Evolutionary conservation across 2,113 vertebrate genomes (phyloP).

Genomic region (Pelecanus crispus): DNA sequence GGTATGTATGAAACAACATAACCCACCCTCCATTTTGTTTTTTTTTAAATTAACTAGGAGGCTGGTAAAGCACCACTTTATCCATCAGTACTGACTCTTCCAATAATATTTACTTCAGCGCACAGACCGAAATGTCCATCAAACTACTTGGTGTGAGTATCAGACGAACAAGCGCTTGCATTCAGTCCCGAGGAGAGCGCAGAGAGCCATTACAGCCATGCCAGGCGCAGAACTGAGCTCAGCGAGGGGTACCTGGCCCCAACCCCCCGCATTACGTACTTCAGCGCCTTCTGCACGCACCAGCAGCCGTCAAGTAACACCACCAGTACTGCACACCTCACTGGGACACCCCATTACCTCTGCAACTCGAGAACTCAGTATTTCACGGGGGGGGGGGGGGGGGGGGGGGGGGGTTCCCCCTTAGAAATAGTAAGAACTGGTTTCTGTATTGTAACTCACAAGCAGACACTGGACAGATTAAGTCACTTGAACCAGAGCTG

Average conservation of each 20-base stretch:
- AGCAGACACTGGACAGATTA: neutral
- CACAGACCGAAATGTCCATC: neutral
- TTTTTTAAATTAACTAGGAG: neutral
- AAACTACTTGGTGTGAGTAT: neutral
- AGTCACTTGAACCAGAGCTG: accelerated
- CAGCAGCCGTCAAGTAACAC: neutral
- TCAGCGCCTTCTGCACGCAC: neutral
- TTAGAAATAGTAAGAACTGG: neutral
- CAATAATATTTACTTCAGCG: neutral
- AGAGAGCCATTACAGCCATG: neutral
- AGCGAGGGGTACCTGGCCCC: accelerated
- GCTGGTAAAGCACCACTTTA: neutral
- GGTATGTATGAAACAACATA: neutral
- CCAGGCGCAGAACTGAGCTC: neutral
- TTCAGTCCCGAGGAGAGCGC: neutral
- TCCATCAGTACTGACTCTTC: neutral
- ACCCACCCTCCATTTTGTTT: neutral
- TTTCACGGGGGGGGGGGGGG: no score
- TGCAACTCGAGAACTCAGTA: accelerated
- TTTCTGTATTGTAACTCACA: neutral
- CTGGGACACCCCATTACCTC: neutral
- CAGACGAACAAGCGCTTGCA: neutral
- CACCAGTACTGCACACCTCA: neutral
- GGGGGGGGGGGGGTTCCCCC: no score
- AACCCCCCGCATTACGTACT: accelerated